Base-by-base conservation (phyloP, 1,140 invertebrate genomes). In the Neodiprion pinetum region DNA sequence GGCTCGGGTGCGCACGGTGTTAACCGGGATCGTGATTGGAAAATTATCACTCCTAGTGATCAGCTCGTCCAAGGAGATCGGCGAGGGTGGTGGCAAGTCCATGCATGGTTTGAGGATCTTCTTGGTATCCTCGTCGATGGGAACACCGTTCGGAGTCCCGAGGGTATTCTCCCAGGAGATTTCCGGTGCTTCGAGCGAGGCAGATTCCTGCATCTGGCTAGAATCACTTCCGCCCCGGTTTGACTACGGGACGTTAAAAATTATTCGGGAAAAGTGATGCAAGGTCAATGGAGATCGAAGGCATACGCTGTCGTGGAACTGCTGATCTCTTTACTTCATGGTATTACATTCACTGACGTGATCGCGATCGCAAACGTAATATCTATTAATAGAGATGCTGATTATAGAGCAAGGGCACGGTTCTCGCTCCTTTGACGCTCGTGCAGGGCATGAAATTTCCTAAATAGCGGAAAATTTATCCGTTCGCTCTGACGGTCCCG, bases 41-140 rank as follows among this genome's bases (percentile, higher is more conserved):
- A 89, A 89, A 9, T 78, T 75, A n/a, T 86, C 82, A 77, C 88
- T 89, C n/a, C 84, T 83, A 48, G 85, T 81, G 2, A 89, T 82
- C 66, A 89, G 72, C n/a, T 87, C 83, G n/a, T 80, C 10, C 23
- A 88, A 67, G 23, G 77, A 86, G 3, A 80, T 80, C 9, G 80
- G 84, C 2, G 77, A 72, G 8, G 84, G 80, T 28, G 80, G 70
- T 8, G 80, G 79, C 9, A 80, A 74, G 11, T 84, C 76, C 40
- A 85, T 71, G 65, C 85, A 86, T 9, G 75, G 77, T 21, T 76
- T 83, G 0, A 86, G 73, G 7, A 86, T 53, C 8, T 84, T 79
- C 65, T 81, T 86, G 1, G 84, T 86, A 47, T 84, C 83, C 1
- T 86, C 84, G 71, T 86, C 85, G 21, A 86, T 84, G 1, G 84